A percentile compares a stretch with the other conserved stretches of the same genome.
Evolutionary conservation across 2,888 invertebrate genomes (phyloP).

Genomic region (Dryobotodes eremita): DNA sequence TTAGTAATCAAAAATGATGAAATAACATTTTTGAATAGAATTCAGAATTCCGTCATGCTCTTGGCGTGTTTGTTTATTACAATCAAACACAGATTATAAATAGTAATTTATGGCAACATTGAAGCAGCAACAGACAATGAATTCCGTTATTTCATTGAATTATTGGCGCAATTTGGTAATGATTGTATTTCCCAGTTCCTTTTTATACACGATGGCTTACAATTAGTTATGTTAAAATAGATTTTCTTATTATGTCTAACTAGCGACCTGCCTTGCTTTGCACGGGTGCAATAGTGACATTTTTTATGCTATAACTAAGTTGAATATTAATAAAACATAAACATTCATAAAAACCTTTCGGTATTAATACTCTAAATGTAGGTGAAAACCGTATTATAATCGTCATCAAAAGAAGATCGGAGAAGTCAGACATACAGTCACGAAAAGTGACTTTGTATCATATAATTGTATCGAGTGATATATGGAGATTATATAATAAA

Average conservation of each 20-base stretch:
- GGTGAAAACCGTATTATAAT: background rate
- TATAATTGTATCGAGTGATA: background rate
- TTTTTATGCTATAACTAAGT: background rate
- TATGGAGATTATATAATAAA: background rate
- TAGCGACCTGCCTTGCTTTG: too few species aligned
- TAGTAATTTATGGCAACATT: constrained; percentile 58
- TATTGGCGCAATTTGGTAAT: constrained; percentile 30
- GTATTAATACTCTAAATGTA: background rate
- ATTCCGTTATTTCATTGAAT: constrained; percentile 55
- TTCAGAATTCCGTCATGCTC: background rate
- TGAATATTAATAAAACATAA: background rate
- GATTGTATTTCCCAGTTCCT: constrained; percentile 1
- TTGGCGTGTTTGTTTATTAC: constrained; percentile 12
- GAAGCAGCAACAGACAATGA: constrained; percentile 43
- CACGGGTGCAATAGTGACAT: background rate
- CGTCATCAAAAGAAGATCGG: background rate
- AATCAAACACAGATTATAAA: constrained; percentile 51
- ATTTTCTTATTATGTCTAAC: too few species aligned
- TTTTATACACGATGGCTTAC: background rate
- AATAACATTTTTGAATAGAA: constrained; percentile 1
- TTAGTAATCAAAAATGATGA: background rate
- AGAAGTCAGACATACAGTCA: background rate
- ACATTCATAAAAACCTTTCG: too few species aligned
- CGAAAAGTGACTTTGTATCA: background rate
- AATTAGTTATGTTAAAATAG: too few species aligned